Conservation (phyloP, 2,797 vertebrate species). For the Gallinago nigripennis region DNA sequence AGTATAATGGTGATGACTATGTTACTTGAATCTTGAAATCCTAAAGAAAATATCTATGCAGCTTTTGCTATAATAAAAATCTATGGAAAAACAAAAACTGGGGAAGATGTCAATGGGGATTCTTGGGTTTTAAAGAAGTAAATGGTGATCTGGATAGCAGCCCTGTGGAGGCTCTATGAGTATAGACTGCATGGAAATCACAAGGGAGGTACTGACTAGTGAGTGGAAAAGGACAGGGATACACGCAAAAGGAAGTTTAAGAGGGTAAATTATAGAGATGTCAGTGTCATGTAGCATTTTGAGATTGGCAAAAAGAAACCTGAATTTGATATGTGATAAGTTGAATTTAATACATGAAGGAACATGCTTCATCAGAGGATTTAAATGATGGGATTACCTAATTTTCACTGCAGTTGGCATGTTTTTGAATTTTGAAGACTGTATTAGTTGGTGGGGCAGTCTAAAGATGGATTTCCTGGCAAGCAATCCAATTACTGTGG, state of each 20-base stretch:
- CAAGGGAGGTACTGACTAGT: background rate
- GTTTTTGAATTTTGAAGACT: background rate
- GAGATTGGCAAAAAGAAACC: background rate
- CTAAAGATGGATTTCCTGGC: background rate
- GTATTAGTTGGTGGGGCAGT: background rate
- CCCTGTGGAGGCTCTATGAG: accelerated
- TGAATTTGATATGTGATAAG: accelerated
- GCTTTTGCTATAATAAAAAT: background rate
- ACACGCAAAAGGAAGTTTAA: too few species aligned
- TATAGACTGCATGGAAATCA: background rate
- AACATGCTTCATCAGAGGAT: background rate
- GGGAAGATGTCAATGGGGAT: background rate
- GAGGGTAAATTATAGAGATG: background rate
- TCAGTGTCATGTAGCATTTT: background rate
- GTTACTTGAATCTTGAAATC: background rate
- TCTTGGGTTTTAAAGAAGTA: background rate
- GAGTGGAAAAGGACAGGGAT: background rate
- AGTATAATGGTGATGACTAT: background rate
- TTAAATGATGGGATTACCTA: background rate
- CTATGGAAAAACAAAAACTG: accelerated
- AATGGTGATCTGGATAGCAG: background rate
- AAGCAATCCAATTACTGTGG: background rate
- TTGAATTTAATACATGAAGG: background rate
- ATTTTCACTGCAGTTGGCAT: background rate
- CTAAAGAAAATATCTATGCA: background rate